Conservation (phyloP, 2,113 vertebrate genomes). For the Ophiodon elongatus region DNA sequence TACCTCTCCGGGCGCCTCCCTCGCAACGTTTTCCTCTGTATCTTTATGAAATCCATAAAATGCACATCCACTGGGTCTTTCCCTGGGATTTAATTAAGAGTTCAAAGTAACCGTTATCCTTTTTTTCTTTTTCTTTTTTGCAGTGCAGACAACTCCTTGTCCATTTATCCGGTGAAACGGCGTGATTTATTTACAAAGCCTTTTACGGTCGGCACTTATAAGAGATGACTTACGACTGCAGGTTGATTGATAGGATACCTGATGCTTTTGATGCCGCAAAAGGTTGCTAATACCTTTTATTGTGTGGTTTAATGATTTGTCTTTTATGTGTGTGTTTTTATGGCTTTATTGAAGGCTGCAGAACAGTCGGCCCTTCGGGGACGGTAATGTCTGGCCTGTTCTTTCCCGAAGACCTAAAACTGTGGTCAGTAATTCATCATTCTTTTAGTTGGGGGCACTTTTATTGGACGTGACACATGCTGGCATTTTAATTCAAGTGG, state of each 20-base stretch:
- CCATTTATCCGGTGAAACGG: conserved; percentile 48
- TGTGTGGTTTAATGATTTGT: conserved; percentile 47
- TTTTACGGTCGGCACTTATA: conserved; percentile 39
- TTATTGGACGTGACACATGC: conserved; percentile 29
- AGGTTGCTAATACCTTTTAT: conserved; percentile 48
- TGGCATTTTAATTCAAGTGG: conserved; percentile 32
- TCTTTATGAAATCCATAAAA: conserved; percentile 67
- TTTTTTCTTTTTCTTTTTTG: conserved; percentile 30
- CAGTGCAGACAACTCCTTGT: conserved; percentile 27
- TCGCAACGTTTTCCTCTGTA: conserved; percentile 37
- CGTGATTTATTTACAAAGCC: conserved; percentile 51
- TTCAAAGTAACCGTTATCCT: conserved; percentile 40
- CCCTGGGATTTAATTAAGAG: conserved; percentile 60
- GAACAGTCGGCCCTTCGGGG: conserved; percentile 29
- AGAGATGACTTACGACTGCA: conserved; percentile 26
- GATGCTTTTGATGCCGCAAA: conserved; percentile 46
- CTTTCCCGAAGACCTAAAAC: conserved; percentile 14
- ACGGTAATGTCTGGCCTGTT: conserved; percentile 10
- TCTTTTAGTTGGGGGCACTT: conserved; percentile 11
- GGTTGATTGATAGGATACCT: conserved; percentile 34
- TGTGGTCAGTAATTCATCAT: conserved; percentile 25
- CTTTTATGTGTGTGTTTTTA: conserved; percentile 54
- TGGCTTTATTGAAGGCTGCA: conserved; percentile 46
- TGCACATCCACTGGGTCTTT: conserved; percentile 36
- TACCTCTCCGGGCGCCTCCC: conserved; percentile 27